phyloP scores from a whole-genome alignment of 2,888 invertebrate species.

The Perizoma affinitatum region DNA sequence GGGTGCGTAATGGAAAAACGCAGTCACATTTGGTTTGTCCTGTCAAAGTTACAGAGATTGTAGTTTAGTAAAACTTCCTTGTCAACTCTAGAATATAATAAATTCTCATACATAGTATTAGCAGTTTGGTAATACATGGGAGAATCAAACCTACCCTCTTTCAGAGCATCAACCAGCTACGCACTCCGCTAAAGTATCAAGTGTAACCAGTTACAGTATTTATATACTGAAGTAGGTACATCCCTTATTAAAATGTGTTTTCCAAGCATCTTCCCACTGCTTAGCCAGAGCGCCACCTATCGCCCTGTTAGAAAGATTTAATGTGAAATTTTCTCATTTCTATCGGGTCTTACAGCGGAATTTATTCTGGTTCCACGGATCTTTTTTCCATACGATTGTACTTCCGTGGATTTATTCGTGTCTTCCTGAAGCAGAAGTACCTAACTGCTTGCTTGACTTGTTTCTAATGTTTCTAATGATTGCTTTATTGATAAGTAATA shows the following conservation, averaged over 20 bases:
- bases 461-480: slow-evolving; percentile 3
- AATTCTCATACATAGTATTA: too few species aligned
- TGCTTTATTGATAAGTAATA: neutral
- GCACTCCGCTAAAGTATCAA: slow-evolving; percentile 45
- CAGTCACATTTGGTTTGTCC: too few species aligned
- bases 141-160: too few species aligned
- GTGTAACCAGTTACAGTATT: slow-evolving; percentile 37
- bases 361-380: slow-evolving; percentile 69
- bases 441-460: slow-evolving; percentile 6
- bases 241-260: slow-evolving; percentile 77
- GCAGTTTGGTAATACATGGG: too few species aligned
- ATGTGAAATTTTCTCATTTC: slow-evolving; percentile 77
- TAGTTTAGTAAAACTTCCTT: too few species aligned
- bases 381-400: slow-evolving; percentile 77
- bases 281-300: slow-evolving; percentile 72
- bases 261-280: slow-evolving; percentile 60
- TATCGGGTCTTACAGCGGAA: slow-evolving; percentile 74
- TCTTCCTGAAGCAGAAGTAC: slow-evolving; percentile 43
- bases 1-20: too few species aligned
- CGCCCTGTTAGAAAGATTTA: slow-evolving; percentile 74
- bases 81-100: too few species aligned
- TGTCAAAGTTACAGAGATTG: too few species aligned
- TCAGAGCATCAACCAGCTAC: too few species aligned
- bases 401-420: slow-evolving; percentile 58
- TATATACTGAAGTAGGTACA: slow-evolving; percentile 46